Percentiles rank a stretch among this genome's conserved stretches.
Conservation (phyloP, 2,797 vertebrate species). For the Coccyzus lansbergi region DNA sequence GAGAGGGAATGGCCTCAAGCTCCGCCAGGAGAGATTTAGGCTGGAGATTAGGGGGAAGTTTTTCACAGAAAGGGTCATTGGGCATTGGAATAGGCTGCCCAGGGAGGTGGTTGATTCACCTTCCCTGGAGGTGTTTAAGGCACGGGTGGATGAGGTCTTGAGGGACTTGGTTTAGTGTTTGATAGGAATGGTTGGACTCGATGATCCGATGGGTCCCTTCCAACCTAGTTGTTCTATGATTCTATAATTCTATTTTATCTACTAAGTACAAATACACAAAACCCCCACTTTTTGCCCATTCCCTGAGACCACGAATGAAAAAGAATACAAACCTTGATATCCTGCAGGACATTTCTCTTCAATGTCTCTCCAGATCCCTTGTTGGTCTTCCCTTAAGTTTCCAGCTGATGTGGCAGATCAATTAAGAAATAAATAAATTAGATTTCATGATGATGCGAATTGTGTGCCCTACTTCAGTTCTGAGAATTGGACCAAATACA, state of each 20-base stretch:
- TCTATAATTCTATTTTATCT: neutral
- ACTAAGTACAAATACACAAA: neutral
- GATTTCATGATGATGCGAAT: neutral
- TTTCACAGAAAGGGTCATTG: too few species aligned
- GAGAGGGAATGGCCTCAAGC: too few species aligned
- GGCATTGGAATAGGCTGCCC: too few species aligned
- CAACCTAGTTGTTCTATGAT: too few species aligned
- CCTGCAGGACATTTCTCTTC: neutral
- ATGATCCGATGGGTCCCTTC: too few species aligned
- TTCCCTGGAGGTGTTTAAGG: too few species aligned
- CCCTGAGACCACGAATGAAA: neutral
- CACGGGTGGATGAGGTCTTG: too few species aligned
- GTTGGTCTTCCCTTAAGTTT: neutral
- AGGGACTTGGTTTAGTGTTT: too few species aligned
- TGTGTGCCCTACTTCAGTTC: neutral
- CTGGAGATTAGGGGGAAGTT: too few species aligned
- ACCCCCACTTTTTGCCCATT: rapidly evolving
- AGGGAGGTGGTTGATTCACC: too few species aligned
- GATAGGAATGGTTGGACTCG: too few species aligned
- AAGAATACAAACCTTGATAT: neutral
- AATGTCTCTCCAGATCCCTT: neutral
- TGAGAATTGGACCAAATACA: neutral
- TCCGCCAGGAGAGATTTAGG: too few species aligned
- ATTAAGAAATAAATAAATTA: neutral
- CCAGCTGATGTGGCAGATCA: neutral